Evolutionary conservation across 2,797 vertebrate genomes (phyloP), one percentile per base, ranked within the genome.

Genomic region (Acropternis orthonyx): DNA sequence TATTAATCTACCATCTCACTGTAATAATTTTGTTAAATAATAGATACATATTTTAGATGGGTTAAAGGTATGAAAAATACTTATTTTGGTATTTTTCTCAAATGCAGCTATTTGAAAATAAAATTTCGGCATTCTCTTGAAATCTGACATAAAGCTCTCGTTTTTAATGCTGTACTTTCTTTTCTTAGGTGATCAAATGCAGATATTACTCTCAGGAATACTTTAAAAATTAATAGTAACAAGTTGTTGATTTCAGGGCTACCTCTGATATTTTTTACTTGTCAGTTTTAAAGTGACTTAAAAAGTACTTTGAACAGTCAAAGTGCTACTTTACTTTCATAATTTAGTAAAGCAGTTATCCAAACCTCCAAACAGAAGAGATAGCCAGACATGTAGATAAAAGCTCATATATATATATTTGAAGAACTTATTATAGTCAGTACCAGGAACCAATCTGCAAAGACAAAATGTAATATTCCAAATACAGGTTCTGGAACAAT

Each of bases 391-490:
- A 59, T 4, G 9, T n/a, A 77, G 43, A 46, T 54, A 91, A 68
- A 85, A 59, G 16, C 22, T 75, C 61, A 63, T 28, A n/a, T 55
- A 69, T 24, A 62, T 14, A 61, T 27, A 84, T 91, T 62, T 66
- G 12, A 92, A 69, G 51, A 88, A 73, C 36, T 66, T 72, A 39
- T 27, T 79, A 72, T 15, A 90, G 48, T 65, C 59, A 82, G 44
- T 55, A 78, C 32, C 59, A 86, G 66, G 84, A 90, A 39, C 28
- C 62, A 91, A 27, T 46, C 85, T 84, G 62, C 66, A 94, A 82
- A 92, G 73, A 81, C 32, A 84, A 79, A 92, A 89, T 15, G 24
- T 89, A 93, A 80, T 85, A 88, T 81, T 90, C 88, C 74, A 88
- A 93, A 85, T 73, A 90, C 66, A 88, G 59, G 56, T 63, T 37